Base-by-base conservation (phyloP, 2,888 invertebrate species). In the Drosophila nr. fundita region DNA sequence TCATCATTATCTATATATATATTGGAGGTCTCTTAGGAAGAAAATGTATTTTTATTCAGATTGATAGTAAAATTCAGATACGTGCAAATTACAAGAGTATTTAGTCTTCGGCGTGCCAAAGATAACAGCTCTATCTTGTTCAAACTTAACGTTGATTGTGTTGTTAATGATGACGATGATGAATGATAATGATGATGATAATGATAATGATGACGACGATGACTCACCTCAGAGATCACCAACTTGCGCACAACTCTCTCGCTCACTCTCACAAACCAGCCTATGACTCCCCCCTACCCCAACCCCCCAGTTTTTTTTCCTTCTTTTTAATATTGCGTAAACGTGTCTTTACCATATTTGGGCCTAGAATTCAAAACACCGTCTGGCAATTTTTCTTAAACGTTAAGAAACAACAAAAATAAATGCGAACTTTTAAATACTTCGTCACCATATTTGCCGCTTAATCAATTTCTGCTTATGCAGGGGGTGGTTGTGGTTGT, bases 401-500 rank as follows among this genome's bases (percentile, higher is more conserved):
- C 59, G 59, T 50, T 60, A 27, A 52, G 55, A 42, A 0, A 24
- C 24, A 40, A 57, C 45, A 50, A 30, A 38, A 15, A 49, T 30
- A 60, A 29, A 45, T 6, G 50, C 29, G 63, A 74, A 72, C 59
- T 48, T 85, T 79, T 71, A 77, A 83, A 77, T 77, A 86, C 74
- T 78, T 84, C 71, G 83, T 87, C 86, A 78, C 87, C 90, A 90
- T 88, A 90, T 89, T 89, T 88, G 83, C 75, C 73, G 86, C 77
- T 82, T 85, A 79, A 85, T 87, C 88, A 88, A 80, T 86, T 87
- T 87, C 61, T 70, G 82, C 70, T 82, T 84, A 82, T 83, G 87
- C 86, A 30, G 36, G 8, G 34, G 21, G 11, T n/a, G 29, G 40
- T n/a, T 15, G 4, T n/a, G 11, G 27, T 24, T 2, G 24, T 15